These are phyloP conservation scores for Allophyes oxyacanthae DNA, from an alignment of 2,888 invertebrate species.

Conservation along the genomic window DNA sequence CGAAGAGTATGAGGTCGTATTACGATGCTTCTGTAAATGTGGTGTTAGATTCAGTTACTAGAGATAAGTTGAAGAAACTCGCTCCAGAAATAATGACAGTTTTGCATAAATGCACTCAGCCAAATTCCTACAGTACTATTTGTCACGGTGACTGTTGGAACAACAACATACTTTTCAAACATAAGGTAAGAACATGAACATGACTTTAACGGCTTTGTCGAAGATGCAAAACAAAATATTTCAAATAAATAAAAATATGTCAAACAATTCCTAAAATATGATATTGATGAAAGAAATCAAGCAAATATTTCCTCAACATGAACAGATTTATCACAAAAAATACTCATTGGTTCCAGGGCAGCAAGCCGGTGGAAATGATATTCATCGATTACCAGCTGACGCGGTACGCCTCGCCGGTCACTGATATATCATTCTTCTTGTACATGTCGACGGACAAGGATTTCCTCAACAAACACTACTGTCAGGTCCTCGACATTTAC, in stretches of 20 bases:
- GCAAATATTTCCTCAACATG: neutral
- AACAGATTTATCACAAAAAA: neutral
- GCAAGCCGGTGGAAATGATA: slow-evolving; percentile 72
- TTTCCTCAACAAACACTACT: slow-evolving; percentile 69
- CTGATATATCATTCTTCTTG: slow-evolving; percentile 76
- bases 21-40: slow-evolving; percentile 72
- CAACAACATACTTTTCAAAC: slow-evolving; percentile 74
- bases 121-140: slow-evolving; percentile 65
- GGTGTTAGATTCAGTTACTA: slow-evolving; percentile 63
- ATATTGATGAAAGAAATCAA: neutral
- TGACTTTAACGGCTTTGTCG: neutral
- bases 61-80: slow-evolving; percentile 64
- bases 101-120: slow-evolving; percentile 69
- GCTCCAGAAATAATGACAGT: slow-evolving; percentile 65
- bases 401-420: slow-evolving; percentile 75
- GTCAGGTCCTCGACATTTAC: slow-evolving; percentile 71
- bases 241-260: neutral
- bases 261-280: too few relatives aligned
- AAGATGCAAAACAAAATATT: neutral
- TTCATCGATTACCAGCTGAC: slow-evolving; percentile 75
- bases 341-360: slow-evolving; percentile 66
- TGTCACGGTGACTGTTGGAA: slow-evolving; percentile 82
- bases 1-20: slow-evolving; percentile 68
- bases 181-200: slow-evolving; percentile 62
- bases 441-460: slow-evolving; percentile 74